A percentile compares a stretch with the other conserved stretches of the same genome.
phyloP scores from a whole-genome alignment of 2,797 vertebrate species.

The Crenichthys baileyi region DNA sequence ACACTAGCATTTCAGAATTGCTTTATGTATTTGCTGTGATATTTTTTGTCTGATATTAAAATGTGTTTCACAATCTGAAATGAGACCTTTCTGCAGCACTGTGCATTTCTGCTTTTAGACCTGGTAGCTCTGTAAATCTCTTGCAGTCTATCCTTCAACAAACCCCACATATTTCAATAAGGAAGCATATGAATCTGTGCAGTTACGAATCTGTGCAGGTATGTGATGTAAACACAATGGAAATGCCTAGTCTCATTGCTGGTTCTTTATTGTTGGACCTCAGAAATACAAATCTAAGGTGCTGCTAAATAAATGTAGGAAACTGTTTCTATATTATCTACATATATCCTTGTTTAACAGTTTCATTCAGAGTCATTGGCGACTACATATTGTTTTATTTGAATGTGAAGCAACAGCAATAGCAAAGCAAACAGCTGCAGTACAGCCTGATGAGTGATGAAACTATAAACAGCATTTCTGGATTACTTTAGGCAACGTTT shows the following conservation, averaged over 20 bases:
- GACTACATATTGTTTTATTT: neutral
- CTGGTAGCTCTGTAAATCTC: neutral
- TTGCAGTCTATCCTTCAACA: neutral
- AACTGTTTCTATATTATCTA: neutral
- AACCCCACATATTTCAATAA: neutral
- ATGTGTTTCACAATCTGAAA: neutral
- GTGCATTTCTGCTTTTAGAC: neutral
- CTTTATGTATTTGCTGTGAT: neutral
- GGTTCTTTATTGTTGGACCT: neutral
- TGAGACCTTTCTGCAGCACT: neutral
- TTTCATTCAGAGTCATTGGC: neutral
- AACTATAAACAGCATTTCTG: constrained; percentile 8
- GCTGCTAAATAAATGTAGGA: neutral
- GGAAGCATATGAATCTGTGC: neutral
- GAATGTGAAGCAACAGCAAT: neutral
- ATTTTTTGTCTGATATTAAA: neutral
- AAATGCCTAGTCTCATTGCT: neutral
- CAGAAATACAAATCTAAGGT: neutral
- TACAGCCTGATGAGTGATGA: neutral
- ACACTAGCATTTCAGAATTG: neutral
- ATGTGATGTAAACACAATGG: neutral
- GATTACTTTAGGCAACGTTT: constrained; percentile 18
- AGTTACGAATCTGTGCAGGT: neutral
- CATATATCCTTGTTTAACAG: neutral
- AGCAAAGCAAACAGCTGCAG: constrained; percentile 6